A percentile compares a stretch with the other conserved stretches of the same genome.
These are phyloP conservation scores for Monarcha castaneiventris DNA, from an alignment of 2,113 vertebrate genomes.

Conservation along the genomic window DNA sequence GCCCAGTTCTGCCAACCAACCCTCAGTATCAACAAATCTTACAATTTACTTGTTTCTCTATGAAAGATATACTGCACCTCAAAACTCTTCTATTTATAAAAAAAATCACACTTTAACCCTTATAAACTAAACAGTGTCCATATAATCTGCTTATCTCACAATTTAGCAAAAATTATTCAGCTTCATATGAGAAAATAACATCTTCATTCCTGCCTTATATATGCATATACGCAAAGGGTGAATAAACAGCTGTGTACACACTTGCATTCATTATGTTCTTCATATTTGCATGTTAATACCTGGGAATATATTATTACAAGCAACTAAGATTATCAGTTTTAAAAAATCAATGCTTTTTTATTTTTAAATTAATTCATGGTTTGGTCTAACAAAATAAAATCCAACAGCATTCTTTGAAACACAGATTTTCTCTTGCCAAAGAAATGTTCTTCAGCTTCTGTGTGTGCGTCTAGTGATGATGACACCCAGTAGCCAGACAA, in stretches of 20 bases:
- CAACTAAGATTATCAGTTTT: background rate
- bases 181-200: background rate
- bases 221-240: background rate
- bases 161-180: background rate
- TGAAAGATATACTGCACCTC: background rate
- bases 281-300: background rate
- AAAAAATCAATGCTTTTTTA: background rate
- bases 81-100: background rate
- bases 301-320: background rate
- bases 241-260: background rate
- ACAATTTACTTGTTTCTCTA: background rate
- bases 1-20: background rate
- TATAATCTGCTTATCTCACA: background rate
- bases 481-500: constrained; percentile 31
- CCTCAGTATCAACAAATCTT: background rate
- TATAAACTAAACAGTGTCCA: background rate
- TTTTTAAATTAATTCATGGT: background rate
- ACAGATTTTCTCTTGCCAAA: constrained; percentile 14
- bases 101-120: background rate
- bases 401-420: background rate
- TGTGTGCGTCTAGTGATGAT: background rate
- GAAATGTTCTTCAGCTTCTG: constrained; percentile 6
- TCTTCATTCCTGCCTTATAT: background rate
- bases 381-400: background rate
- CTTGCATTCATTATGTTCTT: background rate